Base-by-base conservation (phyloP, 2,113 vertebrate species). In the Hylia prasina region DNA sequence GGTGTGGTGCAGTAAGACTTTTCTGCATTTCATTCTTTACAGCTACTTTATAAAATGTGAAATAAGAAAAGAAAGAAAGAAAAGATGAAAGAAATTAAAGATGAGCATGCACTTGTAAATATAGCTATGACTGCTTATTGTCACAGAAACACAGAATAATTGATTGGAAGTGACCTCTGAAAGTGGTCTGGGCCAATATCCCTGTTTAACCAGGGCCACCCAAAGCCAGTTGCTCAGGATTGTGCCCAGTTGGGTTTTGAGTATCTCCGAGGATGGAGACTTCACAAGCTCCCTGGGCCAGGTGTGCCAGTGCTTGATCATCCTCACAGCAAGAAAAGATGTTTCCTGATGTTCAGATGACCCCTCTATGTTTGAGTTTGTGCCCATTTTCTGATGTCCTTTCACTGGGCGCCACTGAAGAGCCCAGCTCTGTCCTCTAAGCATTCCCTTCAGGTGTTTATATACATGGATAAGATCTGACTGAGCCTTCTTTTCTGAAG, bases 381-480 rank as follows among this genome's bases (percentile, higher is more conserved):
- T 71, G 57, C 11, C 35, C 5, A 13, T 48, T 80, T 48, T 80
- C 57, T 87, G 20, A 35, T 25, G n/a, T 35, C 13, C 40, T 47
- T 30, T 71, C 65, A n/a, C 48, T 79, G 65, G 15, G 30, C 24
- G 25, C 48, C n/a, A 54, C 40, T 35, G 57, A 48, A 56, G 57
- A 56, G 3, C 14, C 25, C 42, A 35, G 25, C 21, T 72, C 48
- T 72, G 21, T 25, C 35, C 11, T 21, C 25, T 35, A 72, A 31
- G 31, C 17, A 25, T 39, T 56, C 42, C 21, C 66, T 22, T 72
- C 50, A 72, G 14, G 31, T 44, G 11, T 37, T 64, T 31, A 6
- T 50, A 31, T 12, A 11, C 6, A 27, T 35, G 17, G 4, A 19
- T 48, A 14, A 50, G 2, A 19, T 42, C 14, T 2, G 1, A 5